Evolutionary conservation across 2,797 vertebrate genomes (phyloP), one percentile per base, ranked within the genome.

Genomic region (Centroberyx gerrardi): DNA sequence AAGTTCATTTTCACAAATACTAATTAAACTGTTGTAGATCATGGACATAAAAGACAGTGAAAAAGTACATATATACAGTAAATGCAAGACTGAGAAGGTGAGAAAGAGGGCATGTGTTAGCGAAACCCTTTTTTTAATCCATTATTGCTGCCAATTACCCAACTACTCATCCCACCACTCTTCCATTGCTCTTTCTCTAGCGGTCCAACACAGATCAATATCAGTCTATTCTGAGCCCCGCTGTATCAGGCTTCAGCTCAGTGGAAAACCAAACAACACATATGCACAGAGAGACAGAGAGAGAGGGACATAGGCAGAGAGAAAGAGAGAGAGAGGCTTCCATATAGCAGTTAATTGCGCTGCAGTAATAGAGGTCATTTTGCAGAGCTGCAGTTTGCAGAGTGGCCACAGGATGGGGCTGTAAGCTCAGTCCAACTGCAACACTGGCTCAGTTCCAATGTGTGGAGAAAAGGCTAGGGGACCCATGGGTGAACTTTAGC

Each of bases 141-240:
- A 22, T 52, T 52, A 52, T 5, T 60, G 33, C 33, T 38, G 15
- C 15, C 15, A 36, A 36, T 60, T 40, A n/a, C 18, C 18, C 48
- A 18, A 17, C n/a, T 6, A n/a, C 48, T 8, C 48, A 51, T 51
- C 48, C 15, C 48, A 17, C 15, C 55, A 17, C 55, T 59, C 31
- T 60, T 62, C 81, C 77, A 70, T 12, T 67, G 38, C 29, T 53
- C 61, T 38, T 56, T 76, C 67, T 62, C 65, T 46, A 59, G 38
- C 74, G 66, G 18, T 49, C 68, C 72, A 61, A 71, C 72, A 78
- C 0, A 0, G 71, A 91, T 92, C 91, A 63, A 92, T 90, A 64
- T 0, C 7, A 65, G 75, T 80, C 87, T 90, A 91, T 92, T 88
- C 72, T 68, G 62, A 72, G 83, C 84, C 40, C 64, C 31, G 18